Base-by-base conservation (phyloP, 2,113 vertebrate genomes). In the Ciconia maguari region DNA sequence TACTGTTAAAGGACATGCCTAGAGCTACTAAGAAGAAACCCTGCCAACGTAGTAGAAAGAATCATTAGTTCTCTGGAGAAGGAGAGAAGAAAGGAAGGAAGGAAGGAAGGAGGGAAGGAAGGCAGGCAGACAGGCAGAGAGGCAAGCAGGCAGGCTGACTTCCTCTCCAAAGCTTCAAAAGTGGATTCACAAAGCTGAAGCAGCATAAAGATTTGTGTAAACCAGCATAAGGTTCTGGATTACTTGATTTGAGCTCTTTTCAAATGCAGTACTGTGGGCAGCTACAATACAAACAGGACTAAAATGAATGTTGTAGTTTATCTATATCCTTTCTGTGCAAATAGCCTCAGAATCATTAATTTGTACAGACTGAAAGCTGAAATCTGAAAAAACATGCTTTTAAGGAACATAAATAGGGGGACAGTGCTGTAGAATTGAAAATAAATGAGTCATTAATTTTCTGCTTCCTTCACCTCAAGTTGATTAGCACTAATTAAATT, bases 391-490 rank as follows among this genome's bases (percentile, higher is more conserved):
- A 72, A 82, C 9, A 32, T 16, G 22, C 9, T 95, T 72, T 84
- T 41, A 91, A 95, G 14, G 41, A 81, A 58, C n/a, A 54, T 75
- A 86, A 91, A 68, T 65, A 62, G 25, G 41, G 34, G 20, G 9
- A 55, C 36, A 48, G 57, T 62, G 38, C 9, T 61, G 27, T 66
- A 89, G 57, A 90, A 91, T 25, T 10, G 25, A 82, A 89, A 88
- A 92, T 66, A 92, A 89, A 88, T 74, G 18, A 91, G 49, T 76
- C 27, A 66, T 74, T 77, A 83, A 91, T 94, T 95, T 95, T 93
- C 36, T 92, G 17, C 49, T 95, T 94, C 51, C 34, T 87, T 90
- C 69, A 92, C 89, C 83, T 94, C 79, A 84, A 61, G 83, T 60
- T 94, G 79, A 84, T 92, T 79, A 82, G 3, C 26, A 72, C 15